Conservation (phyloP, 2,113 vertebrate genomes). For the Rhynchopsitta pachyrhyncha region DNA sequence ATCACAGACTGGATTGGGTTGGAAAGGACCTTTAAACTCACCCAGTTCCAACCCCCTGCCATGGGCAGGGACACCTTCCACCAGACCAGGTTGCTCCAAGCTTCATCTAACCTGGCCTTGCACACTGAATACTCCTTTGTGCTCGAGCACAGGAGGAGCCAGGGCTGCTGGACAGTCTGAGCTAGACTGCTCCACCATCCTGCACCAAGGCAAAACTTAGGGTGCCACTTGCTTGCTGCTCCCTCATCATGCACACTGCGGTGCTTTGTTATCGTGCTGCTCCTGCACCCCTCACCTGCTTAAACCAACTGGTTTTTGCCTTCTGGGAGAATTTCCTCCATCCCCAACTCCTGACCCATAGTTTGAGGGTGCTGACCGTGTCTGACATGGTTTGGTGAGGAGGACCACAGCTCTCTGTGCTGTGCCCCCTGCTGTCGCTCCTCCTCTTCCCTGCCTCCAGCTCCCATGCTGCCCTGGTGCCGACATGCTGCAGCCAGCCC, state of each 20-base stretch:
- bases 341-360: neutral
- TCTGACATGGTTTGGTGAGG: neutral
- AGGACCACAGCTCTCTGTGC: neutral
- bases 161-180: neutral
- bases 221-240: neutral
- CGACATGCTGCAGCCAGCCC: neutral
- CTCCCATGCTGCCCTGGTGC: neutral
- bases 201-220: neutral
- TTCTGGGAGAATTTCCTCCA: neutral
- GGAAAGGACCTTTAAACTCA: neutral
- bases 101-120: neutral
- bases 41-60: neutral
- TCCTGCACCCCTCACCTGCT: neutral
- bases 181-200: neutral
- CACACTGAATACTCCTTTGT: neutral
- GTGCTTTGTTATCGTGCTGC: neutral
- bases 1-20: neutral
- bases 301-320: neutral
- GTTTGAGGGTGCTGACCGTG: neutral
- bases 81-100: neutral
- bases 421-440: fast-evolving
- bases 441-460: neutral
- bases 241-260: neutral
- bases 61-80: neutral
- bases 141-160: neutral